These are phyloP conservation scores for Atopsyche davidsoni DNA, from an alignment of 1,140 invertebrate genomes.

Conservation along the genomic window DNA sequence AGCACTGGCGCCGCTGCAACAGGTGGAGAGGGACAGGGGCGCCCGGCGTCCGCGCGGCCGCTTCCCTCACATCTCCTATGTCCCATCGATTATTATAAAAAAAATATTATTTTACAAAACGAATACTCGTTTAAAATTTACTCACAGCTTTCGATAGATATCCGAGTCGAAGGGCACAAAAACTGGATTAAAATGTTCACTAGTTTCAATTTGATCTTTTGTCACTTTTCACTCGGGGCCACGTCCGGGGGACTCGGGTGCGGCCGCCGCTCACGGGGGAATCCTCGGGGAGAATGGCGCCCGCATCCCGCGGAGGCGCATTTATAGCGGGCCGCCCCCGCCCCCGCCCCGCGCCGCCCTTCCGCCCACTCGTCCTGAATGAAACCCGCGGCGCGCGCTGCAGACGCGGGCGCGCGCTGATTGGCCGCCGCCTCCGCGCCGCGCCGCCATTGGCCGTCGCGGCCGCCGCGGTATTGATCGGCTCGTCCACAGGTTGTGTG, in stretches of 20 bases:
- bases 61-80: not conserved
- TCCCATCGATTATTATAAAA: too few relatives aligned
- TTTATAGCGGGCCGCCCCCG: constrained; percentile 45
- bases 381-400: constrained; percentile 29
- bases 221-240: too few relatives aligned
- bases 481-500: constrained; percentile 29
- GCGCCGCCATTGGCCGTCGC: constrained; percentile 10
- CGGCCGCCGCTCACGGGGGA: constrained; percentile 7
- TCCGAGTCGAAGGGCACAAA: too few relatives aligned
- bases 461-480: constrained; percentile 24
- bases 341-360: constrained; percentile 39
- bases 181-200: too few relatives aligned
- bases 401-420: constrained; percentile 34
- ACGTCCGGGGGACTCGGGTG: too few relatives aligned
- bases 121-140: too few relatives aligned
- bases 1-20: constrained; percentile 27
- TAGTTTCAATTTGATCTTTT: too few relatives aligned
- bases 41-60: not conserved
- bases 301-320: constrained; percentile 32
- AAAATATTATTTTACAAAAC: too few relatives aligned
- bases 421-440: constrained; percentile 21
- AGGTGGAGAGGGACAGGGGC: constrained; percentile 22
- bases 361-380: constrained; percentile 56
- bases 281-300: constrained; percentile 19
- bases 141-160: too few relatives aligned